Percentiles rank a stretch among this genome's conserved stretches.
phyloP scores from a whole-genome alignment of 2,113 vertebrate species.

The Pachyramphus minor region DNA sequence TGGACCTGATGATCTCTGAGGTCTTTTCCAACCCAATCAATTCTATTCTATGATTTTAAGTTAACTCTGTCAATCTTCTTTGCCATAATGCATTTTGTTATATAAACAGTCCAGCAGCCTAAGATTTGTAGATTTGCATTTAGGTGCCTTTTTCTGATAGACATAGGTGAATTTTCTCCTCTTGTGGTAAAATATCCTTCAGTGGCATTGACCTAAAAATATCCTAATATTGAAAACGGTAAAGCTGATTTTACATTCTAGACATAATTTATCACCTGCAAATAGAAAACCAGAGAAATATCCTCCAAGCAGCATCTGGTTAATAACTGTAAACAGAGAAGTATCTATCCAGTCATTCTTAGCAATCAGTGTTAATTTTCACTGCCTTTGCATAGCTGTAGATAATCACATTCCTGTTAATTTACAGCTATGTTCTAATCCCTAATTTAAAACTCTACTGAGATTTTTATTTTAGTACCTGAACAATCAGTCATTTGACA shows the following conservation, averaged over 20 bases:
- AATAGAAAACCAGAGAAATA: background rate
- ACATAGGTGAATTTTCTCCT: background rate
- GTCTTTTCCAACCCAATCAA: too few species aligned
- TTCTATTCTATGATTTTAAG: too few species aligned
- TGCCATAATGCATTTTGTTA: slow-evolving; percentile 21
- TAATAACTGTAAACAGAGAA: background rate
- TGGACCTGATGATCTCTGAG: too few species aligned
- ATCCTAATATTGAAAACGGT: background rate
- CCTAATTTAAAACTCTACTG: slow-evolving; percentile 6
- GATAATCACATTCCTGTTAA: slow-evolving; percentile 13
- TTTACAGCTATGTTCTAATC: slow-evolving; percentile 1
- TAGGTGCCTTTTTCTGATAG: background rate
- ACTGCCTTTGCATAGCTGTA: background rate
- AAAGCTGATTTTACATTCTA: background rate
- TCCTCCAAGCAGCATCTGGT: background rate
- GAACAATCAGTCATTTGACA: background rate
- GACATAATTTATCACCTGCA: background rate
- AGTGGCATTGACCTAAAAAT: background rate
- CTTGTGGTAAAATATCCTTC: background rate
- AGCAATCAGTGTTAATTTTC: slow-evolving; percentile 6
- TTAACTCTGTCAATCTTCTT: slow-evolving; percentile 52
- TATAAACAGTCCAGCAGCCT: background rate
- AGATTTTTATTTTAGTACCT: background rate
- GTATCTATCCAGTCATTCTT: background rate
- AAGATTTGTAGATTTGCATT: background rate